Percentiles rank a stretch among this genome's conserved stretches.
phyloP scores from a whole-genome alignment of 2,113 vertebrate species.

The Phocoena sinus region DNA sequence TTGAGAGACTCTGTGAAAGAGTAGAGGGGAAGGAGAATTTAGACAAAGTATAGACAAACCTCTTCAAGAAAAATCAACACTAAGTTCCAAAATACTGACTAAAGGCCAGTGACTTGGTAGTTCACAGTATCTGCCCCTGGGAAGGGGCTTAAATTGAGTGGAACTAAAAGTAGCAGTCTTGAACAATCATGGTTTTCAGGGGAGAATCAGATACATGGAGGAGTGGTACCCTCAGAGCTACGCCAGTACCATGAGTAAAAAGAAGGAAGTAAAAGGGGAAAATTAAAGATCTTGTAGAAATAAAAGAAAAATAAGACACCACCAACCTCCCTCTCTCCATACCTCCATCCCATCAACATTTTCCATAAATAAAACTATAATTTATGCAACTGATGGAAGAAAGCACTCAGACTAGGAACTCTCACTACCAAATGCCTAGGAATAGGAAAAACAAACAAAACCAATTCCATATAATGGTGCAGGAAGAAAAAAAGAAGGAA shows the following conservation, averaged over 20 bases:
- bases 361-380: background rate
- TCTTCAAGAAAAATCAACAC: background rate
- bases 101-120: background rate
- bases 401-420: background rate
- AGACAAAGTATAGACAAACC: background rate
- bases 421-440: background rate
- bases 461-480: background rate
- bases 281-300: background rate
- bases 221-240: background rate
- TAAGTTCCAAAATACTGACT: background rate
- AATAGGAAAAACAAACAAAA: background rate
- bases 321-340: background rate
- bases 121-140: background rate
- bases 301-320: background rate
- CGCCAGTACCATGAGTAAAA: too few relatives aligned
- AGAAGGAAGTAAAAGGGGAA: background rate
- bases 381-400: background rate
- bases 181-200: background rate
- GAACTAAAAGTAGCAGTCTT: background rate
- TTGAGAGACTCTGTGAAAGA: background rate
- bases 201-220: background rate
- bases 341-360: background rate
- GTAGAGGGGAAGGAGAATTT: background rate
- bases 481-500: background rate
- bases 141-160: background rate